These are phyloP conservation scores for Mesopsocus fuscifrons DNA, from an alignment of 2,888 invertebrate genomes.

Conservation along the genomic window DNA sequence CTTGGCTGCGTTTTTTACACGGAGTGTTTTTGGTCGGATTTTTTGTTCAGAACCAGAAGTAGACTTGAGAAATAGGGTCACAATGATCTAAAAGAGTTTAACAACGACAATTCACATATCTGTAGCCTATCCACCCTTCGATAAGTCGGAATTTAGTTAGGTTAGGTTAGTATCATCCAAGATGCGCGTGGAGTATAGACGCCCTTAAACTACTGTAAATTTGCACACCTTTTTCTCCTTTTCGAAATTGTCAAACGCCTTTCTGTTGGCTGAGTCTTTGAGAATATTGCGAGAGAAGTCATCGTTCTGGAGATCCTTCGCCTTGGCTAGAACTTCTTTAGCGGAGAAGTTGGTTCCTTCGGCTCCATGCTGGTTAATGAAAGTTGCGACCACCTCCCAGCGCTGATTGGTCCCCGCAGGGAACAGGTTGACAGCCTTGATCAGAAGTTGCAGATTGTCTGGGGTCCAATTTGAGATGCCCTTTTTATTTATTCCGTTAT, in stretches of 20 bases:
- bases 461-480: constrained; percentile 54
- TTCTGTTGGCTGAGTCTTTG: constrained; percentile 77
- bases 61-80: too few relatives aligned
- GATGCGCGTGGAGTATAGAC: too few relatives aligned
- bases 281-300: constrained; percentile 68
- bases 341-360: constrained; percentile 42
- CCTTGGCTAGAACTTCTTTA: constrained; percentile 87
- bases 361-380: constrained; percentile 72
- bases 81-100: too few relatives aligned
- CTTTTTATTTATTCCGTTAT: constrained; percentile 28
- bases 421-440: constrained; percentile 94
- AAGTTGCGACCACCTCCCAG: constrained; percentile 84
- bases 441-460: constrained; percentile 71
- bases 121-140: too few relatives aligned
- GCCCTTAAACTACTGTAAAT: too few relatives aligned
- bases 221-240: constrained; percentile 50
- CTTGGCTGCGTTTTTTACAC: too few relatives aligned
- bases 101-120: too few relatives aligned
- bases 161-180: too few relatives aligned
- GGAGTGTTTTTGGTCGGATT: too few relatives aligned
- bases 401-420: constrained; percentile 91
- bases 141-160: too few relatives aligned
- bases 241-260: constrained; percentile 80
- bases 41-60: too few relatives aligned
- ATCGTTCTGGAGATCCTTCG: constrained; percentile 80